Base-by-base conservation (phyloP, 2,113 vertebrate species). In the Zootoca vivipara region DNA sequence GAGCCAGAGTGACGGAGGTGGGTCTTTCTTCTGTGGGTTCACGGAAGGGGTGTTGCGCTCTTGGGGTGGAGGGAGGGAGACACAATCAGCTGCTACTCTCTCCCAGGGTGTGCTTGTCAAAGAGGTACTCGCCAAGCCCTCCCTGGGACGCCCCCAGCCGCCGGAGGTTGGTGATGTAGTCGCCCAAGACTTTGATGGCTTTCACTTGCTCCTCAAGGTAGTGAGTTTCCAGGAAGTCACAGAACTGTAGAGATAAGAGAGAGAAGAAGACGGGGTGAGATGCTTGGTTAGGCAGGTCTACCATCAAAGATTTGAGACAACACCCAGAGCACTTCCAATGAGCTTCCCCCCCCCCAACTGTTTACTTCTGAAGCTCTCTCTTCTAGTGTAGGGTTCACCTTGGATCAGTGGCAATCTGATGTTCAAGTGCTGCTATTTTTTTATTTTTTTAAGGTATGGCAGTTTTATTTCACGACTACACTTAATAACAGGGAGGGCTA, bases 81-180 rank as follows among this genome's bases (percentile, higher is more conserved):
- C 5, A 12, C 18, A 64, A 4, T 92, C 80, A 91, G 85, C 91
- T 93, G 93, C 95, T 97, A 85, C 96, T 92, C 56, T 92, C 69
- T 18, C 15, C 93, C 78, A 95, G 1, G 89, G 93, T 96, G 90
- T 93, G 92, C 58, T 92, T 94, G 88, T 95, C 95, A 0, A 96
- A 95, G 85, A 96, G 94, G 88, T 95, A 96, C 80, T 95, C 95
- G 9, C 91, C 92, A 2, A 93, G 85, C 2, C 94, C 94, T 0
- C 88, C 78, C 0, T 92, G 24, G n/a, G 82, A 56, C 74, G 95
- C 84, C 0, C 93, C 97, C 95, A 98, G 96, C 74, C 96, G 96
- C 18, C 90, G 93, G 80, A 98, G 96, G 93, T 97, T 97, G 93
- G 95, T 93, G 93, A 97, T 92, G 70, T 97, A 58, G 93, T 98